phyloP scores from a whole-genome alignment of 2,888 invertebrate species.

The Marronus borbonicus region DNA sequence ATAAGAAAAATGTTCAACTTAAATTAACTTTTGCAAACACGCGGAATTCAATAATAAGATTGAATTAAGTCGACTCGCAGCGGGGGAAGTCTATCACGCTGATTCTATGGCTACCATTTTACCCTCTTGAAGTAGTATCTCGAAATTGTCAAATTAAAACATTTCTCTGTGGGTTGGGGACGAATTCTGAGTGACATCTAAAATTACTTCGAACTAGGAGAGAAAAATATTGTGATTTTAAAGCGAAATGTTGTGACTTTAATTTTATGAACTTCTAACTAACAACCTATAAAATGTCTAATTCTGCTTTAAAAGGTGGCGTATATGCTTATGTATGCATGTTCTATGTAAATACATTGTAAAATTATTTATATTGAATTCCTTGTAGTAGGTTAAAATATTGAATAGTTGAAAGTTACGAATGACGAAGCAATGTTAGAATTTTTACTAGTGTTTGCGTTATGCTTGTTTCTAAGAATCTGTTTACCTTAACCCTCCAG shows the following conservation, averaged over 20 bases:
- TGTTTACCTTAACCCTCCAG: too few species aligned
- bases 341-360: too few species aligned
- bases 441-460: too few species aligned
- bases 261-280: background rate
- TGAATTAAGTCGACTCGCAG: conserved; percentile 25
- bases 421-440: too few species aligned
- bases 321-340: too few species aligned
- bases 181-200: background rate
- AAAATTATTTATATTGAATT: too few species aligned
- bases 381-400: too few species aligned
- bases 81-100: conserved; percentile 1
- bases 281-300: too few species aligned
- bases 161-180: background rate
- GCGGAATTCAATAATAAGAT: conserved; percentile 36
- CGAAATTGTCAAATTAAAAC: conserved; percentile 28
- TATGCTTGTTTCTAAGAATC: too few species aligned
- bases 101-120: background rate
- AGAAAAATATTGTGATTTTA: background rate
- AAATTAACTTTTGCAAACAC: conserved; percentile 35
- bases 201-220: background rate
- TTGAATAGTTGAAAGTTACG: too few species aligned
- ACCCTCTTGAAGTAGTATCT: conserved; percentile 20
- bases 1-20: conserved; percentile 35
- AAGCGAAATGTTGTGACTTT: conserved; percentile 1
- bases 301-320: too few species aligned